These are phyloP conservation scores for Oligia latruncula DNA, from an alignment of 2,888 invertebrate genomes.

Conservation along the genomic window DNA sequence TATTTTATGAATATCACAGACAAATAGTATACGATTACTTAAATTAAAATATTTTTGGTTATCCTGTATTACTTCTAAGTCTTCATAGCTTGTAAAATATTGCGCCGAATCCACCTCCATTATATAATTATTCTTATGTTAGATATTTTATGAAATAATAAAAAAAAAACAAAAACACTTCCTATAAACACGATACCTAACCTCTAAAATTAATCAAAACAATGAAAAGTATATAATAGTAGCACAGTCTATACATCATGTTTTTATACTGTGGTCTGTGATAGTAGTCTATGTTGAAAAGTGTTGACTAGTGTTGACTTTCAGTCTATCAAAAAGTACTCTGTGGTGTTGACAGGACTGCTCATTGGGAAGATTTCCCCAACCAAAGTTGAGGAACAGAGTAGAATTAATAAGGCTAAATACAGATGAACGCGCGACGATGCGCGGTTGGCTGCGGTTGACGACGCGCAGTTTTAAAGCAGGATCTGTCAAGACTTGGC, in stretches of 20 bases:
- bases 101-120: slow-evolving; percentile 70
- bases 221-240: too few species aligned
- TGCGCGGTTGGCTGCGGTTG: too few species aligned
- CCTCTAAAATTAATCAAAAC: slow-evolving; percentile 23
- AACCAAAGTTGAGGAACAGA: not conserved
- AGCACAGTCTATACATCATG: too few species aligned
- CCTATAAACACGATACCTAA: slow-evolving; percentile 9
- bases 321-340: too few species aligned
- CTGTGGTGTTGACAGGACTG: too few species aligned
- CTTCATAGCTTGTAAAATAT: slow-evolving; percentile 94
- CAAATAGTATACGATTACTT: not conserved
- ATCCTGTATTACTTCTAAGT: slow-evolving; percentile 91
- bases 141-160: too few species aligned
- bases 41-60: not conserved
- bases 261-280: too few species aligned
- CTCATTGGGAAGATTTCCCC: not conserved
- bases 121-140: not conserved
- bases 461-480: too few species aligned
- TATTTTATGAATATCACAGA: not conserved
- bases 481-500: too few species aligned
- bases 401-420: not conserved
- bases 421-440: too few species aligned
- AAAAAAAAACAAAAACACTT: not conserved
- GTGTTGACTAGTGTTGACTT: too few species aligned
- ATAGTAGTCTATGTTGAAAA: too few species aligned